Evolutionary conservation across 2,888 invertebrate species (phyloP).

Genomic region (Machimus atricapillus): DNA sequence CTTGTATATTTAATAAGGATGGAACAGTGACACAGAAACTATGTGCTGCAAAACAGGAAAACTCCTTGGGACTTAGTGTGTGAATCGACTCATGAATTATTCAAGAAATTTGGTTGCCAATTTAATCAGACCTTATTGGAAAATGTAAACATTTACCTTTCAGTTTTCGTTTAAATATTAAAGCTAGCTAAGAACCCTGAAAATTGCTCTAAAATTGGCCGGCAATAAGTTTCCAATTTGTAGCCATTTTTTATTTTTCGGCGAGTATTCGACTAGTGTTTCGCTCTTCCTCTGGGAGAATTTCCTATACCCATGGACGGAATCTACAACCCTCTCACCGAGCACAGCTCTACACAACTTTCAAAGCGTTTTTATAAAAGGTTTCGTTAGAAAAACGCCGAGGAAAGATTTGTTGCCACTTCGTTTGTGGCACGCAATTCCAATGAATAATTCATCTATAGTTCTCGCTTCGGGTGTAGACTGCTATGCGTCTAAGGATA

Average conservation of each 20-base stretch:
- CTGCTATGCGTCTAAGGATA: slow-evolving; percentile 13
- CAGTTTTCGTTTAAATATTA: slow-evolving; percentile 35
- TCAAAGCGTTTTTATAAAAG: slow-evolving; percentile 31
- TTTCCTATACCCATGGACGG: background rate
- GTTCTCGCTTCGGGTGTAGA: slow-evolving; percentile 5
- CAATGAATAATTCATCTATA: slow-evolving; percentile 34
- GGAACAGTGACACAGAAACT: background rate
- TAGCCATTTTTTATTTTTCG: slow-evolving; percentile 18
- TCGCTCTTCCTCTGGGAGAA: background rate
- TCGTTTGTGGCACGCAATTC: slow-evolving; percentile 37
- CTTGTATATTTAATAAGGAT: background rate
- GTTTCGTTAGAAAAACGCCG: slow-evolving; percentile 4
- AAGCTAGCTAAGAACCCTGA: slow-evolving; percentile 8
- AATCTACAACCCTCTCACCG: background rate
- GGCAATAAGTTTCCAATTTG: slow-evolving; percentile 35
- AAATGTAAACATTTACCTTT: slow-evolving; percentile 34
- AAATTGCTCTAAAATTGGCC: slow-evolving; percentile 31
- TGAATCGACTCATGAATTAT: slow-evolving; percentile 17
- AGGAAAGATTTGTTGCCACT: slow-evolving; percentile 35
- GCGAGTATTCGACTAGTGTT: background rate
- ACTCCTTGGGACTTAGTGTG: background rate
- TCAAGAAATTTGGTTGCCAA: slow-evolving; percentile 9
- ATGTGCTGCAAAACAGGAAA: background rate
- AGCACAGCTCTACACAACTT: background rate
- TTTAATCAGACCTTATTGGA: slow-evolving; percentile 20